Evolutionary conservation across 2,888 invertebrate genomes (phyloP).

Genomic region (Tanypteryx hageni): DNA sequence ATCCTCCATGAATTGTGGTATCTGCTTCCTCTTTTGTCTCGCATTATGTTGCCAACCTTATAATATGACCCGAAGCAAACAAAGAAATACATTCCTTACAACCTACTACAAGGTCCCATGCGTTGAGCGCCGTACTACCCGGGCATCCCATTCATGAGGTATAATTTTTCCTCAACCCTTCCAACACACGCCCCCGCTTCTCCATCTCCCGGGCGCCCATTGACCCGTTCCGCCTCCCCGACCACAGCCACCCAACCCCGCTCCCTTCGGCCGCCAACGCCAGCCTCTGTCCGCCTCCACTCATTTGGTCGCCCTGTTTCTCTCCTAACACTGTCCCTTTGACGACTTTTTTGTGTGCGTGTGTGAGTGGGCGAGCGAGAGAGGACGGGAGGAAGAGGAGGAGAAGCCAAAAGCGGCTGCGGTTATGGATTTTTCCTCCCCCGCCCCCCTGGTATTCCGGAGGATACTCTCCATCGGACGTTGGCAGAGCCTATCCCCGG

Average conservation of each 20-base stretch:
- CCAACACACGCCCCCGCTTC: too few species aligned
- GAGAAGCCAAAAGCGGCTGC: constrained; percentile 11
- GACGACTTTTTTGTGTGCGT: background rate
- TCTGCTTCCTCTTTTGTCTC: too few species aligned
- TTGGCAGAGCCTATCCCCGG: too few species aligned
- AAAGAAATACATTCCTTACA: too few species aligned
- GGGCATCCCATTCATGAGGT: too few species aligned
- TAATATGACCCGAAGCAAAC: too few species aligned
- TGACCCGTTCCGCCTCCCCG: background rate
- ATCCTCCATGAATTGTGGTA: too few species aligned
- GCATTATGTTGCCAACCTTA: too few species aligned
- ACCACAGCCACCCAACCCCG: background rate
- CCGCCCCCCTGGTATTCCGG: background rate
- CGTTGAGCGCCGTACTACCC: too few species aligned
- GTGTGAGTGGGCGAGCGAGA: background rate
- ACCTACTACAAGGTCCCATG: too few species aligned
- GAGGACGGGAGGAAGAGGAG: background rate
- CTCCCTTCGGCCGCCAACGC: background rate
- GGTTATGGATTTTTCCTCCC: constrained; percentile 43
- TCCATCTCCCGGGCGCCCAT: too few species aligned
- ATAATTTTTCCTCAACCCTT: too few species aligned
- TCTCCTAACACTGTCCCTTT: background rate
- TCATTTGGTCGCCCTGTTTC: background rate
- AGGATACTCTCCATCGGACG: background rate
- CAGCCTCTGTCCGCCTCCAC: background rate